Percentiles rank a stretch among this genome's conserved stretches.
These are phyloP conservation scores for Bergia sp. DNA, from an alignment of 92 coral and sea anemone genomes.

Conservation along the genomic window DNA sequence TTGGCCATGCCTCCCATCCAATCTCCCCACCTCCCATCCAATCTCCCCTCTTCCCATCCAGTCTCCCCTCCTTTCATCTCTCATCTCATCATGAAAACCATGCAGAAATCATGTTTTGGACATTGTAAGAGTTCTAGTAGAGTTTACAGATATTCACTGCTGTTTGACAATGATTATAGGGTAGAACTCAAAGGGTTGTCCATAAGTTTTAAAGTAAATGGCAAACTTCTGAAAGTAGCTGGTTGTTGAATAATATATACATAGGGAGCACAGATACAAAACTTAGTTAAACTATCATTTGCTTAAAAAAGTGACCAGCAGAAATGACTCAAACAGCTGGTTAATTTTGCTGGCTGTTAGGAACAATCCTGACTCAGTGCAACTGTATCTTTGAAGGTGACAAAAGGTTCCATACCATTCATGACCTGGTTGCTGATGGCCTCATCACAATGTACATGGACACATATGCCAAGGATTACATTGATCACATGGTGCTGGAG, in stretches of 20 bases:
- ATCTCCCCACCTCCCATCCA: neutral
- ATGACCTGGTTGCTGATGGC: slow-evolving; percentile 98
- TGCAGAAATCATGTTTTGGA: too few species aligned
- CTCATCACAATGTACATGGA: slow-evolving; percentile 97
- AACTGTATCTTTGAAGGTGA: slow-evolving; percentile 68
- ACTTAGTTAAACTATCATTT: too few species aligned
- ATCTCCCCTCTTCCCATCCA: neutral
- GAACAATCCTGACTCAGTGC: neutral
- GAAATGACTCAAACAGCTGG: too few species aligned
- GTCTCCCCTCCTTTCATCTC: neutral
- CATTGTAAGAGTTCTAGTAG: too few species aligned
- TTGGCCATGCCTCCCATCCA: neutral
- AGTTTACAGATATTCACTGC: slow-evolving; percentile 4
- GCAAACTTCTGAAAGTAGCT: too few species aligned
- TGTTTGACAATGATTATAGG: neutral
- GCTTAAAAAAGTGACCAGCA: too few species aligned
- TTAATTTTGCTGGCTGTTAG: too few species aligned
- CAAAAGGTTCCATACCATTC: slow-evolving; percentile 92
- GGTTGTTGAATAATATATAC: too few species aligned
- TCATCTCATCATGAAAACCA: neutral
- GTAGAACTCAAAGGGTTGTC: neutral
- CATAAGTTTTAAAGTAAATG: too few species aligned
- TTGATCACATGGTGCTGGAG: slow-evolving; percentile 89
- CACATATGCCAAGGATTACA: slow-evolving; percentile 92
- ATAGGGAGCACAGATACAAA: too few species aligned